Conservation (phyloP, 2,797 vertebrate genomes). For the Moxostoma hubbsi region DNA sequence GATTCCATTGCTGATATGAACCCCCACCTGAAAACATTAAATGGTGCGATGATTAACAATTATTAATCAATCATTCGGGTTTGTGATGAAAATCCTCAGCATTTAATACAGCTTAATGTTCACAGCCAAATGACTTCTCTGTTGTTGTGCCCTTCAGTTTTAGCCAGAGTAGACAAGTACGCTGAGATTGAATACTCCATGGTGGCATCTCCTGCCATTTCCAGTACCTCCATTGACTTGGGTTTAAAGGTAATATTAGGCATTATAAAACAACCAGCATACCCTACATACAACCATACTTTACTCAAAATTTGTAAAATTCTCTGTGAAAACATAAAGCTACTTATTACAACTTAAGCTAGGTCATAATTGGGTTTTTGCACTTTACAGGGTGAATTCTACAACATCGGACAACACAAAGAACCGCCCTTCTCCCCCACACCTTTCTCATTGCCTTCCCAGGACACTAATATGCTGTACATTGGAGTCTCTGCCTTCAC, state of each 20-base stretch:
- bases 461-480: slow-evolving; percentile 79
- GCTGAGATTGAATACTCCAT: slow-evolving; percentile 80
- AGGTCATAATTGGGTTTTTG: background rate
- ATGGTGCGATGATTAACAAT: slow-evolving; percentile 64
- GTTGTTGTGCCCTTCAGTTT: slow-evolving; percentile 62
- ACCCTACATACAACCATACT: no score
- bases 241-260: slow-evolving; percentile 73
- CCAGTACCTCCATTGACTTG: slow-evolving; percentile 67
- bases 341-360: background rate
- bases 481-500: slow-evolving; percentile 83
- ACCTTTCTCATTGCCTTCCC: slow-evolving; percentile 72
- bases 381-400: slow-evolving; percentile 76
- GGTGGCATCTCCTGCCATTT: slow-evolving; percentile 72
- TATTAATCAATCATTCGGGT: background rate
- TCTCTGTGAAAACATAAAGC: background rate
- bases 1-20: slow-evolving; percentile 71
- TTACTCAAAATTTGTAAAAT: background rate
- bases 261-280: background rate
- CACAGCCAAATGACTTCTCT: background rate
- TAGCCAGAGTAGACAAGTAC: slow-evolving; percentile 74
- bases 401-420: slow-evolving; percentile 75
- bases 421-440: slow-evolving; percentile 79
- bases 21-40: slow-evolving; percentile 74
- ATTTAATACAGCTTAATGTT: background rate
- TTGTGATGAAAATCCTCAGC: background rate